Evolutionary conservation across 2,113 vertebrate genomes (phyloP).

Genomic region (Ciconia boyciana): DNA sequence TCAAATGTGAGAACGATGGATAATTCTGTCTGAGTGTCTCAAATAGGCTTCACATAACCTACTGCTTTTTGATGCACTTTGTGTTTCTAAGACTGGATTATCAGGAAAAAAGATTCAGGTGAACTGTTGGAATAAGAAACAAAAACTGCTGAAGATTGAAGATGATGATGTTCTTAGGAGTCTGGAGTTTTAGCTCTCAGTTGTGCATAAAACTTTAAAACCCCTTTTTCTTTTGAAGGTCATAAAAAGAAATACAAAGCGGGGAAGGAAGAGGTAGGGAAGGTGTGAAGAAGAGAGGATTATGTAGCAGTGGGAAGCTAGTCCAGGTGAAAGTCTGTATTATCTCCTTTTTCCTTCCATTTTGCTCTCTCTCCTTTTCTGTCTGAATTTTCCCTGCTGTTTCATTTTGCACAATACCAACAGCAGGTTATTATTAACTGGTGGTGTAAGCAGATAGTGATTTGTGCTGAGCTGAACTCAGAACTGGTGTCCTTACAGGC

Average conservation of each 20-base stretch:
- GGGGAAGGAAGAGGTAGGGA: background rate
- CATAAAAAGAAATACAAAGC: background rate
- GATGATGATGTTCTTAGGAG: background rate
- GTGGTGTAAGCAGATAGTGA: background rate
- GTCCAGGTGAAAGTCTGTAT: background rate
- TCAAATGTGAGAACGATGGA: background rate
- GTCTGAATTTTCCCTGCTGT: background rate
- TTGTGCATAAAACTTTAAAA: background rate
- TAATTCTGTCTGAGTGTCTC: background rate
- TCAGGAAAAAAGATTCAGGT: background rate
- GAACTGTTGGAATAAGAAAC: background rate
- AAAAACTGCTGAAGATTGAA: background rate
- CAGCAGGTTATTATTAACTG: background rate
- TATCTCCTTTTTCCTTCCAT: background rate
- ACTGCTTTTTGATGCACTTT: background rate
- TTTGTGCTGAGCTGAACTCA: slow-evolving; percentile 14
- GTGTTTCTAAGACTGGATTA: background rate
- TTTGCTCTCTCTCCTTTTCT: background rate
- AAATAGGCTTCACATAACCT: background rate
- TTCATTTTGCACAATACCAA: background rate
- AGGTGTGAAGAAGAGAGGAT: background rate
- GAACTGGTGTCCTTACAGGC: background rate
- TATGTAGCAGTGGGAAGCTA: background rate
- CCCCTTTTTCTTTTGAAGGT: background rate
- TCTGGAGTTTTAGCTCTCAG: background rate